Evolutionary conservation across 1,140 invertebrate genomes (phyloP).

Genomic region (Tetramorium parvispinum): DNA sequence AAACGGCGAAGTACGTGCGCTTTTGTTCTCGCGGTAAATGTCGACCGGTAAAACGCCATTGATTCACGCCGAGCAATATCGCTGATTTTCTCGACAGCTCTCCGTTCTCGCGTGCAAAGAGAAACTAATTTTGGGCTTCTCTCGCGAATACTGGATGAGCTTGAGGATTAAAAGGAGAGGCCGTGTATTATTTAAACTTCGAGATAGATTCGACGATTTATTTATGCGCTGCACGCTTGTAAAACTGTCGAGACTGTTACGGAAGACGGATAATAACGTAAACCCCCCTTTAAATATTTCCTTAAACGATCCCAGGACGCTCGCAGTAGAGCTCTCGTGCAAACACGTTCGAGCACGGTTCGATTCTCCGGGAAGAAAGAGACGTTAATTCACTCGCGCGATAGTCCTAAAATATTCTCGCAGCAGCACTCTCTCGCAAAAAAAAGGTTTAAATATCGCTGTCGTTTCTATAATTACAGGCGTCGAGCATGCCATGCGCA

Average conservation of each 20-base stretch:
- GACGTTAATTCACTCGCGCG: background rate
- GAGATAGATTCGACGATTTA: background rate
- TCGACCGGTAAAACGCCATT: constrained; percentile 34
- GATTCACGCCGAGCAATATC: constrained; percentile 10
- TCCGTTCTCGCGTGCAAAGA: background rate
- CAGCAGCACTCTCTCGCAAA: background rate
- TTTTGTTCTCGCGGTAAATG: constrained; percentile 51
- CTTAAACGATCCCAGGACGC: background rate
- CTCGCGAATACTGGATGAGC: background rate
- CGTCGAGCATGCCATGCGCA: constrained; percentile 71
- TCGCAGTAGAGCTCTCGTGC: background rate
- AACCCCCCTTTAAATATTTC: background rate
- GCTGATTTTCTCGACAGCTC: constrained; percentile 20
- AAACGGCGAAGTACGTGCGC: constrained; percentile 25
- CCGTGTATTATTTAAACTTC: background rate
- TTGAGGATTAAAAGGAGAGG: background rate
- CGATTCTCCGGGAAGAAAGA: background rate
- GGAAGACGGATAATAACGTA: background rate
- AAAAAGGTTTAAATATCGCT: constrained; percentile 45
- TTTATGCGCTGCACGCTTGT: background rate
- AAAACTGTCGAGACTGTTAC: background rate
- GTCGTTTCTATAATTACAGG: constrained; percentile 68
- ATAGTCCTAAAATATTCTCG: background rate
- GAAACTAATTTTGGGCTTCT: constrained; percentile 1
- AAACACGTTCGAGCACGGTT: no score